These are phyloP conservation scores for Sesamia nonagrioides DNA, from an alignment of 1,140 invertebrate genomes.

Conservation along the genomic window DNA sequence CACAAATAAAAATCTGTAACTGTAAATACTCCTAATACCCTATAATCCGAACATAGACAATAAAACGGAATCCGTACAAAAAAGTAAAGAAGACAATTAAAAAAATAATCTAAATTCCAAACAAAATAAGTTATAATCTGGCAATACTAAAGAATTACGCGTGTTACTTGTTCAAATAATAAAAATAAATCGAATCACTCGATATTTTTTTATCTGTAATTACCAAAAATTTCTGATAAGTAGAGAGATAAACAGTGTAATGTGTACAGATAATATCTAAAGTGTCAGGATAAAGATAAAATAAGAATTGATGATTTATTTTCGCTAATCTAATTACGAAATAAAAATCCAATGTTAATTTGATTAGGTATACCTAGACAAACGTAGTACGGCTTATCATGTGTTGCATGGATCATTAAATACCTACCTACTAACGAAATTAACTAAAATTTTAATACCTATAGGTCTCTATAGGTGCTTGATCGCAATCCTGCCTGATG, in stretches of 20 bases:
- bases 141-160: conserved; percentile 54
- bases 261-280: conserved; percentile 21
- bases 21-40: not conserved
- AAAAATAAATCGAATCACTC: conserved; percentile 47
- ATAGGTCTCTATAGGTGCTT: no score
- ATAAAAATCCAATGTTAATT: conserved; percentile 43
- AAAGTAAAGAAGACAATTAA: not conserved
- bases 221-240: conserved; percentile 49
- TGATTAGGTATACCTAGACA: conserved; percentile 28
- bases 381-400: not conserved
- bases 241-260: conserved; percentile 10
- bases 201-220: conserved; percentile 50
- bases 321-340: conserved; percentile 51
- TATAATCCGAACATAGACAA: not conserved
- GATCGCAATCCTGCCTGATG: no score
- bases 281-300: conserved; percentile 46
- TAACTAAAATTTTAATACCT: not conserved
- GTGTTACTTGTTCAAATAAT: conserved; percentile 46
- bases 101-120: conserved; percentile 46
- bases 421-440: not conserved
- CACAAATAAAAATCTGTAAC: not conserved
- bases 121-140: conserved; percentile 49
- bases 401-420: not conserved
- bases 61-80: no score
- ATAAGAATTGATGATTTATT: conserved; percentile 48